Evolutionary conservation across 2,113 vertebrate species (phyloP).

Genomic region (Variabilichromis moorii): DNA sequence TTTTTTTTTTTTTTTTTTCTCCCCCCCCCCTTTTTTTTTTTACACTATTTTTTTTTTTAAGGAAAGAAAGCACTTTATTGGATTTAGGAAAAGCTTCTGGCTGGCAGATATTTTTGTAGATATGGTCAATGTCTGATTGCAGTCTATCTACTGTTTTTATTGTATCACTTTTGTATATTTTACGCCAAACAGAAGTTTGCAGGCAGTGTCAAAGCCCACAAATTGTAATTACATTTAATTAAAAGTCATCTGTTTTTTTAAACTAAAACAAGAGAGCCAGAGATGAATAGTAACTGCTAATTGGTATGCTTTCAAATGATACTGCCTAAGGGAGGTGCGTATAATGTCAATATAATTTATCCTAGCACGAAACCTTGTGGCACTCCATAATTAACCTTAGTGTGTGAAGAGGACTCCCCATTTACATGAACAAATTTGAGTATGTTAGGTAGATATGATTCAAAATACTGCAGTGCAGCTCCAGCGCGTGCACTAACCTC

Average conservation of each 20-base stretch:
- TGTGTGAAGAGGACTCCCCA: neutral
- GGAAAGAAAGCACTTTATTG: neutral
- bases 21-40: no score
- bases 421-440: neutral
- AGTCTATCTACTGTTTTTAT: neutral
- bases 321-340: neutral
- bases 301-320: neutral
- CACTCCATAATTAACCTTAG: neutral
- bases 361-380: neutral
- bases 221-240: neutral
- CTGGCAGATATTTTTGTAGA: neutral
- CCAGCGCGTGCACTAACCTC: neutral
- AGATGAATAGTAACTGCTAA: neutral
- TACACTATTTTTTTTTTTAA: no score
- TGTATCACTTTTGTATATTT: neutral
- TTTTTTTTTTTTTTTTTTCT: rapidly evolving
- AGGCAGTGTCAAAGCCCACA: neutral
- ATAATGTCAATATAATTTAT: neutral
- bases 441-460: neutral
- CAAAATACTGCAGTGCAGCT: neutral
- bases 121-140: neutral
- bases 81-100: neutral
- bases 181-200: neutral
- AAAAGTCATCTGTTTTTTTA: neutral
- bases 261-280: neutral